phyloP scores from a whole-genome alignment of 2,113 vertebrate species.

The Gracilinanus agilis region DNA sequence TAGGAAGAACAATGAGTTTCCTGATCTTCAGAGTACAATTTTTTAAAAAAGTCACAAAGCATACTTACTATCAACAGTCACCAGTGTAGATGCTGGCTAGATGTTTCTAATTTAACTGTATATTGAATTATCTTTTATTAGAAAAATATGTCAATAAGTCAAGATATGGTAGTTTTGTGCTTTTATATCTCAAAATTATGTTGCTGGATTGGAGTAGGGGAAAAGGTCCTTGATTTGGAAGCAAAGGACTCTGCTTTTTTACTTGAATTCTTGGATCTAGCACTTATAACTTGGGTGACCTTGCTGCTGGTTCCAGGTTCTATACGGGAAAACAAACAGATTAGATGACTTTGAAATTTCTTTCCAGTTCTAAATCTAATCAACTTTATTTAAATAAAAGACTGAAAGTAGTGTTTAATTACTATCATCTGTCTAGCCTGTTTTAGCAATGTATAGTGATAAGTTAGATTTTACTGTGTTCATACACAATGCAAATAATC shows the following conservation, averaged over 20 bases:
- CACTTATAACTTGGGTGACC: background rate
- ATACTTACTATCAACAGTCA: background rate
- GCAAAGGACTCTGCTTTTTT: background rate
- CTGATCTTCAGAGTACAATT: background rate
- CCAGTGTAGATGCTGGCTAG: background rate
- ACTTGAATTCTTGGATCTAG: background rate
- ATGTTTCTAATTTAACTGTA: background rate
- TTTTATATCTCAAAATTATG: background rate
- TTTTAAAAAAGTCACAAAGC: background rate
- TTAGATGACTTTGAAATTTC: background rate
- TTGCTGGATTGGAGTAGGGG: background rate
- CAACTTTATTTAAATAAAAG: background rate
- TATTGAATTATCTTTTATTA: background rate
- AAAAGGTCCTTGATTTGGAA: background rate
- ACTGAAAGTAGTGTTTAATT: background rate
- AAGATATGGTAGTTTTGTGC: background rate
- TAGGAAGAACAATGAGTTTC: background rate
- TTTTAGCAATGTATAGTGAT: constrained; percentile 64
- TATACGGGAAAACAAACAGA: background rate
- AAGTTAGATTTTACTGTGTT: constrained; percentile 63
- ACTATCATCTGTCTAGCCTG: constrained; percentile 61
- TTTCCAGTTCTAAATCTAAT: background rate
- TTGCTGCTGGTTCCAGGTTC: background rate
- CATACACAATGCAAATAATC: background rate
- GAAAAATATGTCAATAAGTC: background rate